Base-by-base conservation (phyloP, 2,888 invertebrate genomes). In the Molorchus minor region DNA sequence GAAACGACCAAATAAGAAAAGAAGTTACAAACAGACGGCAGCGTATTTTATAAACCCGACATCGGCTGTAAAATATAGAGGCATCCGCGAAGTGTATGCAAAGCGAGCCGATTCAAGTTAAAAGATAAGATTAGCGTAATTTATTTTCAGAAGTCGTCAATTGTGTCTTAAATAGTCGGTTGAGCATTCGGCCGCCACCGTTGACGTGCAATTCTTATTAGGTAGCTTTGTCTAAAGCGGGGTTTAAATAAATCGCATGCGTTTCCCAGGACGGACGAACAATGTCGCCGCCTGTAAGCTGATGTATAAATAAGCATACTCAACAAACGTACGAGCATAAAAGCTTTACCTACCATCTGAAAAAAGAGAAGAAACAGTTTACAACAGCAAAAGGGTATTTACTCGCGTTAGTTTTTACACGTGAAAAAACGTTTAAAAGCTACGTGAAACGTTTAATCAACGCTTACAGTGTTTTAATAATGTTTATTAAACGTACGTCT, bases 91-190 rank as follows among this genome's bases (percentile, higher is more conserved):
- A 4, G 25, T 38, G 38, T 10, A 38, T 25, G 49, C 25, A 13
- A 25, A 21, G 25, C 29, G 43, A 52, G 47, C 52, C 62, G 60
- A 62, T 67, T 71, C 65, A 64, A 65, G 62, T 67, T 65, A 56
- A 67, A 68, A 69, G 71, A 73, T 72, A 72, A 73, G 71, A 71
- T 69, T 67, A 64, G 65, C 59, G 65, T 62, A 69, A 71, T 72
- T 72, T 71, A 71, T 71, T 56, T 62, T 57, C 67, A 61, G 62
- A 60, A 65, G 67, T 64, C 68, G 67, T 71, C 72, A 72, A 73
- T 73, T 73, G 72, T 72, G 61, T 71, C 71, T 70, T 73, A 72
- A 71, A 68, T 67, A 68, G 69, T 63, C 64, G 44, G 62, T 64
- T 67, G 64, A 63, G 63, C 64, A 54, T 53, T 61, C 44, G 59